A percentile compares a stretch with the other conserved stretches of the same genome.
phyloP scores from a whole-genome alignment of 2,888 invertebrate species.

The Nemurella pictetii region DNA sequence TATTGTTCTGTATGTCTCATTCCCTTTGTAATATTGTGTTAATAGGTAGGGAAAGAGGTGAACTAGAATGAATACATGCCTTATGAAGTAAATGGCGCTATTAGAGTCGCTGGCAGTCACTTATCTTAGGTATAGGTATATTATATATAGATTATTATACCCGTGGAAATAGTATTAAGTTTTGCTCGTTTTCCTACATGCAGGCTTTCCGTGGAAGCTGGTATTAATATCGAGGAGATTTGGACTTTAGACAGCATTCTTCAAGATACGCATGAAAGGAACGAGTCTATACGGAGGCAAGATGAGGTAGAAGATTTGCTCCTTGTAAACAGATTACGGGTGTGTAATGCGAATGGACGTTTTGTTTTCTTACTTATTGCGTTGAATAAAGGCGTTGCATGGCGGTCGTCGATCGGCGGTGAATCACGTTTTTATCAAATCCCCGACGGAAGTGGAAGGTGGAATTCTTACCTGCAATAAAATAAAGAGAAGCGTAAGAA shows the following conservation, averaged over 20 bases:
- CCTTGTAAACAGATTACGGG: background rate
- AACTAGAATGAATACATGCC: conserved; percentile 5
- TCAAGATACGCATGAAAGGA: background rate
- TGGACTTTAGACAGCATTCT: background rate
- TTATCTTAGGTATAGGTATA: background rate
- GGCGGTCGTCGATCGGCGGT: background rate
- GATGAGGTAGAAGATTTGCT: background rate
- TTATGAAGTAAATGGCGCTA: conserved; percentile 10
- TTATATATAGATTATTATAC: background rate
- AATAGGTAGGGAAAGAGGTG: conserved; percentile 29
- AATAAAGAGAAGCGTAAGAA: background rate
- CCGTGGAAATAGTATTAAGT: background rate
- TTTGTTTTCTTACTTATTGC: background rate
- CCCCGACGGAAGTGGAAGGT: background rate
- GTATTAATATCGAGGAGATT: background rate
- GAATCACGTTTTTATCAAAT: background rate
- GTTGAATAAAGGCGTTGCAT: no score
- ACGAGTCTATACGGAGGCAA: no score
- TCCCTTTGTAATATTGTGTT: conserved; percentile 27
- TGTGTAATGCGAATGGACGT: background rate
- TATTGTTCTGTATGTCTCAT: conserved; percentile 29
- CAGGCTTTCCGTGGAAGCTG: background rate
- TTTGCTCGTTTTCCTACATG: background rate
- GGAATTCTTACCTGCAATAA: background rate
- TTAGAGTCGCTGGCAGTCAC: background rate